A percentile compares a stretch with the other conserved stretches of the same genome.
Evolutionary conservation across 1,140 invertebrate genomes (phyloP).

Genomic region (Ruditapes philippinarum): DNA sequence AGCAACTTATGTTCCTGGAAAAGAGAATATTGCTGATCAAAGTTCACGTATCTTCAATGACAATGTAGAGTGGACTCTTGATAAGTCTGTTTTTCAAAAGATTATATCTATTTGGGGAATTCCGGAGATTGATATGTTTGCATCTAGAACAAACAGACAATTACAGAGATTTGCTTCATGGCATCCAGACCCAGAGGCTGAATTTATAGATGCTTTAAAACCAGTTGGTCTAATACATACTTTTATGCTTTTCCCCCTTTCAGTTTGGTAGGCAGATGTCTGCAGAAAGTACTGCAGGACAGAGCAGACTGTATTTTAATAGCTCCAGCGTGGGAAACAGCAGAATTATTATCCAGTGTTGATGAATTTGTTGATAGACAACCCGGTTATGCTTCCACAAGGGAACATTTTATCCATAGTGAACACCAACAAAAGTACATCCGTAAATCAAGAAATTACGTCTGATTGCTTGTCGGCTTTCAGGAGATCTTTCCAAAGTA

Average conservation of each 20-base stretch:
- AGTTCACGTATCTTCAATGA: neutral
- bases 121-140: neutral
- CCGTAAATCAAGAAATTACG: conserved; percentile 34
- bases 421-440: conserved; percentile 26
- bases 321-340: neutral
- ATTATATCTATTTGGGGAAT: neutral
- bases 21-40: neutral
- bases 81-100: neutral
- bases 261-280: neutral
- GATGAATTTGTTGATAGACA: neutral
- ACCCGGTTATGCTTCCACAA: neutral
- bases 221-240: neutral
- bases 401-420: neutral
- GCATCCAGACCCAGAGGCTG: neutral
- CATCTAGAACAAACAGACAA: conserved; percentile 7
- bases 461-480: conserved; percentile 61
- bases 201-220: neutral
- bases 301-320: neutral
- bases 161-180: conserved; percentile 3
- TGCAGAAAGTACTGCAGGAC: neutral
- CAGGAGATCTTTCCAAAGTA: conserved; percentile 38
- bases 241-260: neutral
- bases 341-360: neutral
- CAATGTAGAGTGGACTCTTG: neutral
- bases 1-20: neutral